Evolutionary conservation across 2,113 vertebrate species (phyloP).

Genomic region (Pithys albifrons): DNA sequence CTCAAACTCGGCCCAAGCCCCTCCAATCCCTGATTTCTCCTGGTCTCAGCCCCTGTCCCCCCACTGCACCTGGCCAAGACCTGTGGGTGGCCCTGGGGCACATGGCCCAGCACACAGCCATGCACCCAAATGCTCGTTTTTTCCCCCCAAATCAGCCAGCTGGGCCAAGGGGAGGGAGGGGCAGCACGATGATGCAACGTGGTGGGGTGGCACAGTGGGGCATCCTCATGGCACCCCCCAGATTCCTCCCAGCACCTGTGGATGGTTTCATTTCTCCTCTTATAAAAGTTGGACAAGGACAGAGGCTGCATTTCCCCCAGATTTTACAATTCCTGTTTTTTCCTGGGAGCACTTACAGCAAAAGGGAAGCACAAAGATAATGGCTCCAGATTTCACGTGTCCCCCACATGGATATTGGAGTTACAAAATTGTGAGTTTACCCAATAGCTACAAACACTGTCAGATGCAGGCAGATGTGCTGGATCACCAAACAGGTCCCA

Average conservation of each 20-base stretch:
- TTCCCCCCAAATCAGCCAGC: background rate
- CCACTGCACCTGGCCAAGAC: background rate
- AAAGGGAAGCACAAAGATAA: accelerated
- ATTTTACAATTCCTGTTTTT: background rate
- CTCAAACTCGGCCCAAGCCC: background rate
- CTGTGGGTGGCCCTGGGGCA: background rate
- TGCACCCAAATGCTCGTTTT: background rate
- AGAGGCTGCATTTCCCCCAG: background rate
- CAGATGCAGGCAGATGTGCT: background rate
- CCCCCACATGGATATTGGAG: accelerated
- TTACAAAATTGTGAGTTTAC: background rate
- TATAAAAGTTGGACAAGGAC: accelerated
- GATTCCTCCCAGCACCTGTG: background rate
- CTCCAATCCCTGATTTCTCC: too few relatives aligned
- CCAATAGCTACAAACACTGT: accelerated
- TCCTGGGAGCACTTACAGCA: background rate
- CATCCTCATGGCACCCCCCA: background rate
- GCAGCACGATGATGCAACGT: background rate
- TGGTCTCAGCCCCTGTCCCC: background rate
- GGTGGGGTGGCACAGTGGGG: background rate
- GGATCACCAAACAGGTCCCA: background rate
- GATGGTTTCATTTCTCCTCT: background rate
- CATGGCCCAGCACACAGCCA: background rate
- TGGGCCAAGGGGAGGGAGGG: background rate
- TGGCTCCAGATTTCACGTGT: accelerated